Evolutionary conservation across 2,113 vertebrate species (phyloP), one percentile per base, ranked within the genome.

Genomic region (Ptilorrhoa leucosticta): DNA sequence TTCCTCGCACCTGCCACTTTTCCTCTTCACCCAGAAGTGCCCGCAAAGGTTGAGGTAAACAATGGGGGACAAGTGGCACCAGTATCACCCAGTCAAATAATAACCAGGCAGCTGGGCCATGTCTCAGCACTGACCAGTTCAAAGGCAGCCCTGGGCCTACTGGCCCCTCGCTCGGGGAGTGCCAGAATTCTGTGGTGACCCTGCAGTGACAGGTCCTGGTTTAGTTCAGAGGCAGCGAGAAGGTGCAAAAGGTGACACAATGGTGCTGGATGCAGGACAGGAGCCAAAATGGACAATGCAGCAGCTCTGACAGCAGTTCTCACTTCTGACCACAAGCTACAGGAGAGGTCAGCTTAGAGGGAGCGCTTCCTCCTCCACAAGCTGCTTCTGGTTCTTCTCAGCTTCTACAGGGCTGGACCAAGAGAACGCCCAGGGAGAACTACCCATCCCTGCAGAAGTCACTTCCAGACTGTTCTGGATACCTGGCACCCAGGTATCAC

Each of bases 101-200:
- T 7, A 78, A 51, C 28, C 54, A 73, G 65, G 57, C 39, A 72
- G 37, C 10, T 60, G 66, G 57, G 48, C 58, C 42, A 14, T 0
- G 5, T 69, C 57, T 57, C 66, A 66, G 75, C 40, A 71, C 53
- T 0, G 0, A 47, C 30, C 42, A 51, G 45, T 22, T 61, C 72
- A 54, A 56, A 90, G 80, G 80, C 64, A 83, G 72, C 64, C 53
- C 80, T 0, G 1, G 44, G 51, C 18, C 37, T 26, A 19, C 0
- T 30, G 13, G 30, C 37, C 51, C 27, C 76, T 80, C 0, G 0
- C n/a, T 18, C 0, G 0, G n/a, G 57, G 30, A 76, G 8, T 5
- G 19, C 16, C 48, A 66, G 56, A 58, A 65, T 56, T 42, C 48
- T 20, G 13, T 13, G 2, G 16, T n/a, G 65, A 71, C 40, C 54